These are phyloP conservation scores for Acrocephalus kingi DNA, from an alignment of 2,113 vertebrate genomes.

Conservation along the genomic window DNA sequence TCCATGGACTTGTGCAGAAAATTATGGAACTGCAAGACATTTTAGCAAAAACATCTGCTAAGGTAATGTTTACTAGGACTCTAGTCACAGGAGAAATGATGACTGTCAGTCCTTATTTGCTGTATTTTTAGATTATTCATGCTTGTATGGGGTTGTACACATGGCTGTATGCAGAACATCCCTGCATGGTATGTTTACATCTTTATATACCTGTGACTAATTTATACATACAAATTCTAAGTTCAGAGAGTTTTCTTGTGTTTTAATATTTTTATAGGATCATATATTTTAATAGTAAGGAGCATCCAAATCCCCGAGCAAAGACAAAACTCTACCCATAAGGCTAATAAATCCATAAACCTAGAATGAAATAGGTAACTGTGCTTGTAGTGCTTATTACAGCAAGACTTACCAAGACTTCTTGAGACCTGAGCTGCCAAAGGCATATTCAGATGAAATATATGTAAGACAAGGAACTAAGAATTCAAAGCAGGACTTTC, in stretches of 20 bases:
- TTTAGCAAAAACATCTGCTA: slow-evolving; percentile 96
- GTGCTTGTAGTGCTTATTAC: background rate
- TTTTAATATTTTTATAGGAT: background rate
- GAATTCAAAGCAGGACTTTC: background rate
- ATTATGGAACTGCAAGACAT: slow-evolving; percentile 99
- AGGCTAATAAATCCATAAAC: slow-evolving; percentile 30
- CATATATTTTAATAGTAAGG: background rate
- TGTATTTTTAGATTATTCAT: background rate
- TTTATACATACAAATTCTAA: background rate
- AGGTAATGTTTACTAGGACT: slow-evolving; percentile 79
- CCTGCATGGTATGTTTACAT: background rate
- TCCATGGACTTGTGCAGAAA: slow-evolving; percentile 98
- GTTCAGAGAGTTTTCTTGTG: background rate
- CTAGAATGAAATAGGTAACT: background rate
- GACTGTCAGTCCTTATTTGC: background rate
- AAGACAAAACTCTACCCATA: background rate
- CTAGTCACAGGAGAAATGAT: background rate
- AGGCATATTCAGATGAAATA: background rate
- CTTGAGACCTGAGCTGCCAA: background rate
- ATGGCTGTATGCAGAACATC: background rate
- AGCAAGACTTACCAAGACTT: background rate
- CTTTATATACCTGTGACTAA: background rate
- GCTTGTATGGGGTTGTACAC: background rate
- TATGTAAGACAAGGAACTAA: background rate
- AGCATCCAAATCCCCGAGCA: background rate